Evolutionary conservation across 1,140 invertebrate genomes (phyloP).

Genomic region (Eupristina koningsbergeri): DNA sequence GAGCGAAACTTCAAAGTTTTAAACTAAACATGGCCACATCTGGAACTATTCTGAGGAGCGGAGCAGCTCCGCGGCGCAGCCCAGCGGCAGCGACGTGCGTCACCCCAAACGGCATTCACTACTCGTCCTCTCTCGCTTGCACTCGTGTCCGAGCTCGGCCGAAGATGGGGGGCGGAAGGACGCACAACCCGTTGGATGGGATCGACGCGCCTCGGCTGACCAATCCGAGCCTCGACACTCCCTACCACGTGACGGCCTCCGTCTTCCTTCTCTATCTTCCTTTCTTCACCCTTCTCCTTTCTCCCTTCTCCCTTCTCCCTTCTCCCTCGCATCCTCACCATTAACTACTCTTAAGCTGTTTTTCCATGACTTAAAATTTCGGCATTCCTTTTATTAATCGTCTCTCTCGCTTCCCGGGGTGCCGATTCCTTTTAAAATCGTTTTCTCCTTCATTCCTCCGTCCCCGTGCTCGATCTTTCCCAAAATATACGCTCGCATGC

Average conservation of each 20-base stretch:
- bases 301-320: background rate
- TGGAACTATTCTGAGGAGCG: slow-evolving; percentile 71
- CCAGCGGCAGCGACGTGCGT: slow-evolving; percentile 25
- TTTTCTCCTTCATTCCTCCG: too few relatives aligned
- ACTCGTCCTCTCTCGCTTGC: slow-evolving; percentile 15
- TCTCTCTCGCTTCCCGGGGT: background rate
- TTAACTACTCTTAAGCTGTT: background rate
- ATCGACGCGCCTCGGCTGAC: background rate
- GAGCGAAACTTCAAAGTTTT: slow-evolving; percentile 71
- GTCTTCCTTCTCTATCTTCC: background rate
- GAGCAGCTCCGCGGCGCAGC: slow-evolving; percentile 28
- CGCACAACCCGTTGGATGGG: background rate
- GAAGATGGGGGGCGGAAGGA: background rate
- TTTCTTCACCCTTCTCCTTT: background rate
- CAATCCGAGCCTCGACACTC: background rate
- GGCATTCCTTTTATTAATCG: background rate
- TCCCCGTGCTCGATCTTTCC: too few relatives aligned
- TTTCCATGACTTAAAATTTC: background rate
- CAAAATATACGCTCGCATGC: background rate
- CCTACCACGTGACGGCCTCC: slow-evolving; percentile 6
- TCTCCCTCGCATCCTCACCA: too few relatives aligned
- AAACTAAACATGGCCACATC: slow-evolving; percentile 74
- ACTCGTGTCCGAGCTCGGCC: background rate
- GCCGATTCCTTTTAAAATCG: too few relatives aligned
- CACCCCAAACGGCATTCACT: slow-evolving; percentile 45